Evolutionary conservation across 2,888 invertebrate species (phyloP), one percentile per base, ranked within the genome.

Genomic region (Diarsia brunnea): DNA sequence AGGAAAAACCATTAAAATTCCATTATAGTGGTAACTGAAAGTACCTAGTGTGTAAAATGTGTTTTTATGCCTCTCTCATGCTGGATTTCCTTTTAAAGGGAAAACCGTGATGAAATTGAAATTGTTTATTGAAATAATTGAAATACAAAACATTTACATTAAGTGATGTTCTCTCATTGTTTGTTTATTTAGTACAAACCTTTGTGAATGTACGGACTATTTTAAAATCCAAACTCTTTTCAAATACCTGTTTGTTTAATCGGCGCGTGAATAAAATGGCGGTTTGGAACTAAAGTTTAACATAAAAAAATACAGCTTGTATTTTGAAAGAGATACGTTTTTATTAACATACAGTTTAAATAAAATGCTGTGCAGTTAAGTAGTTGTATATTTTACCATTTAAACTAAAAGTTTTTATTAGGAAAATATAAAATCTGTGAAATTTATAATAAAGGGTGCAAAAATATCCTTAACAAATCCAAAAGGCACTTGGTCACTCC

Each of bases 1-100:
- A 60, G 38, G 19, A 38, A 31, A 71, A 55, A 4, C 55, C 68
- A 71, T 81, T 69, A 69, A 61, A 71, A 58, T 60, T 4, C 58
- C 47, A 77, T 70, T 81, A 58, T 21, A 11, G 14, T 43, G 24
- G 49, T 60, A 45, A 45, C n/a, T 24, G n/a, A 65, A 74, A 58
- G 11, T 14, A 21, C n/a, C 68, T 49, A 66, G 24, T 55, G 24
- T n/a, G 43, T 55, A 65, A 43, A 65, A 60, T 21, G 60, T 53
- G 19, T 55, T 55, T 53, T 53, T 73, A n/a, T 43, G 24, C 4
- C 5, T 21, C 45, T 53, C 21, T 79, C 19, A 27, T 16, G 27
- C 4, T 65, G n/a, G 16, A 45, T 69, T 77, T 21, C 24, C 31
- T 49, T 55, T 78, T 11, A 31, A 16, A 38, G 1, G n/a, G 19